Evolutionary conservation across 2,888 invertebrate species (phyloP), one percentile per base, ranked within the genome.

Genomic region (Choreutis nemorana): DNA sequence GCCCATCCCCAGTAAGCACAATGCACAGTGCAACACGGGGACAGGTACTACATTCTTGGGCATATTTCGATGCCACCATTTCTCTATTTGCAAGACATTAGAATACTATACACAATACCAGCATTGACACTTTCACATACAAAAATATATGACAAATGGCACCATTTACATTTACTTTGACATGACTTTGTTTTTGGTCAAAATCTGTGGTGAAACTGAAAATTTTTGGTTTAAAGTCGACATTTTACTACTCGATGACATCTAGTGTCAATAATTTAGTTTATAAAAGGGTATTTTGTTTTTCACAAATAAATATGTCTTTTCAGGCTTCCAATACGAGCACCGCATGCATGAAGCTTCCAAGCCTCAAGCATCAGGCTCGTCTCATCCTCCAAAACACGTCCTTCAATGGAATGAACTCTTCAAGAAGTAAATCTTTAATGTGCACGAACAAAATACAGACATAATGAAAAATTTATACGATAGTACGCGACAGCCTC

Each of bases 251-350:
- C 18, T 18, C 8, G 8, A 18, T 18, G 18, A 5, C 8, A 8
- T 18, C 8, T 18, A 6, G 18, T 5, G 8, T 8, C 18, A 18
- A 90, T 50, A 78, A 91, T 27, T 81, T 91, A 27, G 91, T 91
- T 18, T 6, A 18, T 6, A 18, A 18, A 18, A 18, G 18, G 5
- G 18, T 18, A 18, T 18, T 18, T 18, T 18, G 5, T 2, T 10
- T 8, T 9, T 5, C 6, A 14, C 9, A 22, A 28, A 10, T 12
- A 6, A 14, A 25, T 15, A 6, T 13, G 6, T 24, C 7, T 26
- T 4, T 26, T 22, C 29, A 37, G 37, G 37, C 33, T 37, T 37
- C 37, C 37, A 33, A 28, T 26, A 30, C 24, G 29, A 35, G 32
- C 26, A 29, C 15, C 30, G 29, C 8, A 29, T 31, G 26, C 23